Evolutionary conservation across 1,140 invertebrate genomes (phyloP), one percentile per base, ranked within the genome.

Genomic region (Bicyclus anynana): DNA sequence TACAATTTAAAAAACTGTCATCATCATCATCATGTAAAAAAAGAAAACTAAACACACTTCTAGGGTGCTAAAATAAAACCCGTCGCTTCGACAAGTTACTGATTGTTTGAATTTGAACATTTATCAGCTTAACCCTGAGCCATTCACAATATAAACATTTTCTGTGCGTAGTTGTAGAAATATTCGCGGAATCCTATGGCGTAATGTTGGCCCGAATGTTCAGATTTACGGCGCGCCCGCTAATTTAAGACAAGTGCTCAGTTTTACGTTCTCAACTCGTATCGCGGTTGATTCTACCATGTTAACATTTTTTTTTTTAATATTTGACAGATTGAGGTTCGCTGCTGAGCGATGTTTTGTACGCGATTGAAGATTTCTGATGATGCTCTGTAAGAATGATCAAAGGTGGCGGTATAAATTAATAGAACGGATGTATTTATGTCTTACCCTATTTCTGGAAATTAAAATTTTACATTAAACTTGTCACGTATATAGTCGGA

Each of bases 161-260:
- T 46, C 55, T 44, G 23, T 53, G 54, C 67, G 62, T 58, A 69
- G 63, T 67, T 65, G 56, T 53, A 65, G 55, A 77, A 76, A 62
- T 72, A 76, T 76, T 59, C 63, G 48, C 23, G 63, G 69, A 67
- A 80, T 70, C 54, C 58, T 56, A 66, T 80, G 70, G 69, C 72
- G 75, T 72, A 71, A 80, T 58, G 65, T 47, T 73, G 72, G 64
- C 67, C 70, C 63, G 63, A 75, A 78, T 78, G 69, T 69, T 61
- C 57, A 74, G 70, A 74, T 82, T 77, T 81, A 76, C 58, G 53
- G 53, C 66, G 47, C 42, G 49, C 42, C 48, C 49, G 67, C 74
- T 80, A 77, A 78, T 75, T 78, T 80, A 78, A 78, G 75, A 74
- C 67, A 71, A 80, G 74, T 77, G 65, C 38, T 72, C 49, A 65